phyloP scores from a whole-genome alignment of 2,888 invertebrate species.

The Limenitis camilla region DNA sequence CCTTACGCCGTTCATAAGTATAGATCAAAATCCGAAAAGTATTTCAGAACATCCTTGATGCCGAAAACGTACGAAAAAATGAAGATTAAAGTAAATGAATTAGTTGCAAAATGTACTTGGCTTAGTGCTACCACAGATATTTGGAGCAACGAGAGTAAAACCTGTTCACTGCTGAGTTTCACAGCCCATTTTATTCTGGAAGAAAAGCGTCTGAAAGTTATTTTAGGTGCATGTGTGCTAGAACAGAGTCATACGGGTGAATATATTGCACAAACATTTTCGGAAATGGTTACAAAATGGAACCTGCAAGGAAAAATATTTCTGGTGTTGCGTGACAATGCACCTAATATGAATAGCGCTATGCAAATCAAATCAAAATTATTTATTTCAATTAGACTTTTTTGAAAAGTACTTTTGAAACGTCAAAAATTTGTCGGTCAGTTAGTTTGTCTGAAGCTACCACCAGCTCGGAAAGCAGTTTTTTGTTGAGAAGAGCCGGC shows the following conservation, averaged over 20 bases:
- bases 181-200: constrained; percentile 18
- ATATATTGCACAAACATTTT: constrained; percentile 17
- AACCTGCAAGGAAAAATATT: constrained; percentile 5
- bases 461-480: too few species aligned
- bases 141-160: constrained; percentile 22
- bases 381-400: too few species aligned
- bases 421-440: too few species aligned
- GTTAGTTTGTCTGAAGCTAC: too few species aligned
- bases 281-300: constrained; percentile 11
- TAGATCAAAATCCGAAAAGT: constrained; percentile 24
- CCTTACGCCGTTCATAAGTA: constrained; percentile 22
- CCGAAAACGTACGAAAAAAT: constrained; percentile 26
- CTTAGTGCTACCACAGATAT: constrained; percentile 21
- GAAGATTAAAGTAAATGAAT: constrained; percentile 16
- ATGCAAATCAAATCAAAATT: too few species aligned
- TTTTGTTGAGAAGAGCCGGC: too few species aligned
- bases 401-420: too few species aligned
- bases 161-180: constrained; percentile 23
- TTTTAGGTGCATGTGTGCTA: constrained; percentile 19
- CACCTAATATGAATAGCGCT: constrained; percentile 8
- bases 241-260: constrained; percentile 9
- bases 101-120: constrained; percentile 18
- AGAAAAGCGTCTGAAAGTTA: constrained; percentile 18
- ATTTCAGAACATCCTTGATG: constrained; percentile 28
- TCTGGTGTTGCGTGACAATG: constrained; percentile 9